Evolutionary conservation across 2,113 vertebrate genomes (phyloP), one percentile per base, ranked within the genome.

Genomic region (Eclectus roratus): DNA sequence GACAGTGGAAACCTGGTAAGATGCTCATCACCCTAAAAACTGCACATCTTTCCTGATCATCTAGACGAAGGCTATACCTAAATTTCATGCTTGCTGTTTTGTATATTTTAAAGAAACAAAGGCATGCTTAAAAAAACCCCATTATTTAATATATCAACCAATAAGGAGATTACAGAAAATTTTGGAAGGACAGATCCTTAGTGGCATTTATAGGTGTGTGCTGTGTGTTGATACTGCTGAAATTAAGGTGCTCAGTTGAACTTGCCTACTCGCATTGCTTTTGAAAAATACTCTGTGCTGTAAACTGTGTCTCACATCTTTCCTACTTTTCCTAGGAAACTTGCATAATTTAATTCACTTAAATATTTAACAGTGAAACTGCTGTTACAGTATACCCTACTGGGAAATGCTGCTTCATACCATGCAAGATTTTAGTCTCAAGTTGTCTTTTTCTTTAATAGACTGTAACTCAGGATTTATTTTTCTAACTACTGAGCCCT

Each of bases 311-410:
- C 43, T 88, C 55, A 4, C 6, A 24, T 14, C 2, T 80, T 84
- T 84, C 33, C 39, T 80, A 10, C 31, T 87, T 87, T 93, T 77
- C 28, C 27, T 66, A 46, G 43, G 29, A 65, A 80, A 69, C 17
- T 65, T 89, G 24, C 13, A 27, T 88, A 50, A 69, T 80, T 89
- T 73, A 84, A 69, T 91, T 80, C 41, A 35, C 21, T 60, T 72
- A 43, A 60, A 65, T 93, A 84, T 87, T 84, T 60, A 84, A 37
- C 49, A 43, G 35, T 16, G 27, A 47, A 77, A 28, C 29, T 78
- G 53, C 49, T 50, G 44, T 64, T 84, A n/a, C 7, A 10, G n/a
- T 13, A 10, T 21, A 44, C 23, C 39, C 73, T 68, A 21, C 43
- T 43, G 53, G 37, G 92, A 89, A 84, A 61, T 52, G 31, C 63